phyloP scores from a whole-genome alignment of 2,888 invertebrate genomes.

The Chaetoderma sp. region DNA sequence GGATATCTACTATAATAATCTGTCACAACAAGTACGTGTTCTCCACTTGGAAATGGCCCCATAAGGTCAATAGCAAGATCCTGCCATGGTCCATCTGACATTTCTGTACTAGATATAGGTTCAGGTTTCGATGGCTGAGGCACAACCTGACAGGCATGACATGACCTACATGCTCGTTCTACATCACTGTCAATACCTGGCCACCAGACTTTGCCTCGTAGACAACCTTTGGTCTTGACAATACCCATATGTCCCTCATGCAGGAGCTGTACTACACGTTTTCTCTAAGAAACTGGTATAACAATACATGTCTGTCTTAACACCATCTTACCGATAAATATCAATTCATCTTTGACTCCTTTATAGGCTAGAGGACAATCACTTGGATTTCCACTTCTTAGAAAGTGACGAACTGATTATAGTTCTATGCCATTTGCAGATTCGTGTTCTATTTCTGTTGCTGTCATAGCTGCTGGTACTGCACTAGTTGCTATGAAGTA shows the following conservation, averaged over 20 bases:
- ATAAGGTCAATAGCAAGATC: constrained; percentile 18
- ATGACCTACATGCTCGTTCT: constrained; percentile 4
- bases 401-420: not conserved
- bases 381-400: not conserved
- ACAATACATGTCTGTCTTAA: constrained; percentile 11
- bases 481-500: not conserved
- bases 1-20: constrained; percentile 23
- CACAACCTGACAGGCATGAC: constrained; percentile 5
- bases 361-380: too few relatives aligned
- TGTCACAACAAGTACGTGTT: constrained; percentile 16
- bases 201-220: constrained; percentile 20
- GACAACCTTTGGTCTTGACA: constrained; percentile 11
- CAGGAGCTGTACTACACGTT: constrained; percentile 12
- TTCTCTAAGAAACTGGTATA: constrained; percentile 8
- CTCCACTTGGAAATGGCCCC: constrained; percentile 27
- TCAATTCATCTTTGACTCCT: constrained; percentile 10
- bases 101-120: constrained; percentile 3
- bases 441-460: not conserved
- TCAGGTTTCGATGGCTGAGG: not conserved
- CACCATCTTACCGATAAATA: constrained; percentile 3
- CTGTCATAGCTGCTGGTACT: not conserved
- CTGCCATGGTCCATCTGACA: constrained; percentile 27
- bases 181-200: constrained; percentile 13
- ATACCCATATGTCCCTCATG: constrained; percentile 27
- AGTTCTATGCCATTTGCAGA: not conserved